Conservation (phyloP, 2,113 vertebrate species). For the Dermatemys mawii region DNA sequence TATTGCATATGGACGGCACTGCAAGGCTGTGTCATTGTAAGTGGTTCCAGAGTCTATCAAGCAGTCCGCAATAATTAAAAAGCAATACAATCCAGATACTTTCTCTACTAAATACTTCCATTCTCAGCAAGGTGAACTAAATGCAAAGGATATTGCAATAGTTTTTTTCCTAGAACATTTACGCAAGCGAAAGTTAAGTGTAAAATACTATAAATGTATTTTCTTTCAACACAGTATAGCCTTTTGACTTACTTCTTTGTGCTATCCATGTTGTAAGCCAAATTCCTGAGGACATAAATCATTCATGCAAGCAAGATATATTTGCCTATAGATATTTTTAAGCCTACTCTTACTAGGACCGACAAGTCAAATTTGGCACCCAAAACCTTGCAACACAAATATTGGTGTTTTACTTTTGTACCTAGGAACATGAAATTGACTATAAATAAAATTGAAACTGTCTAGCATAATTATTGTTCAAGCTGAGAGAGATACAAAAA, state of each 20-base stretch:
- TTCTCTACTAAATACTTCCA: constrained; percentile 58
- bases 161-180: background rate
- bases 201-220: background rate
- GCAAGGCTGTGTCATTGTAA: constrained; percentile 54
- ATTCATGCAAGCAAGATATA: constrained; percentile 11
- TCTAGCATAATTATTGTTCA: background rate
- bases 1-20: constrained; percentile 66
- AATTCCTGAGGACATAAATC: constrained; percentile 7
- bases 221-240: background rate
- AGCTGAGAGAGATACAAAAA: background rate
- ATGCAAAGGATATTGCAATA: constrained; percentile 9
- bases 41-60: constrained; percentile 61
- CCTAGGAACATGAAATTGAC: background rate
- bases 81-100: constrained; percentile 64
- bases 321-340: constrained; percentile 39
- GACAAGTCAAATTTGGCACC: background rate
- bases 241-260: background rate
- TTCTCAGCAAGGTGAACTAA: constrained; percentile 28
- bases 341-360: constrained; percentile 5
- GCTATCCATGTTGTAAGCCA: constrained; percentile 24
- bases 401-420: background rate
- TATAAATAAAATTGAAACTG: background rate
- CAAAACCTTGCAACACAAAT: background rate
- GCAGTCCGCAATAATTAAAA: constrained; percentile 49
- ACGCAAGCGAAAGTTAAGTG: constrained; percentile 3